Conservation (phyloP, 2,113 vertebrate species). For the Chaetorhynchus papuensis region DNA sequence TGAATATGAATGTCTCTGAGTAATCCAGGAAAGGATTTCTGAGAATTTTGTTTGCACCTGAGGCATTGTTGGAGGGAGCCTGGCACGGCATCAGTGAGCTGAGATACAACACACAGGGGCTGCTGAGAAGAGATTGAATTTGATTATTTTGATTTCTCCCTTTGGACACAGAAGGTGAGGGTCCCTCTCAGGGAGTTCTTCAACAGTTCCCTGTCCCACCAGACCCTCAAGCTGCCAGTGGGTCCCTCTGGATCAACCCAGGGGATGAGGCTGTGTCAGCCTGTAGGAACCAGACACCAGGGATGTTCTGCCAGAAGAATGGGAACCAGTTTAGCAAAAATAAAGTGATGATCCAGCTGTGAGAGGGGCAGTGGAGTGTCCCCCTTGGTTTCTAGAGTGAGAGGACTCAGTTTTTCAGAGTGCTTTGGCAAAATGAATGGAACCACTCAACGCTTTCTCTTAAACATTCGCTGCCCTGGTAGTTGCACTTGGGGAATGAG, state of each 20-base stretch:
- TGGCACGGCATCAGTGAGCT: accelerated
- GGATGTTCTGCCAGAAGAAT: not conserved
- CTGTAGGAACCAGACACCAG: not conserved
- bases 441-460: not conserved
- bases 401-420: not conserved
- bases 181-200: not conserved
- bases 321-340: not conserved
- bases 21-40: constrained; percentile 43
- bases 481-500: not conserved
- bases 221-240: not conserved
- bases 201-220: not conserved
- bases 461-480: not conserved
- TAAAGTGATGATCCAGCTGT: not conserved
- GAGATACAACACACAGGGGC: not conserved
- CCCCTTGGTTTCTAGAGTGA: accelerated
- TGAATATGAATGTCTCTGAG: constrained; percentile 60
- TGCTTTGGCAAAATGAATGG: not conserved
- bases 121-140: not conserved
- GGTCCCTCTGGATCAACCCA: not conserved
- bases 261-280: not conserved
- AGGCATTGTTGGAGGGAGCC: not conserved
- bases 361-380: not conserved
- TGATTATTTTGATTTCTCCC: not conserved
- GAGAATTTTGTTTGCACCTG: constrained; percentile 46
- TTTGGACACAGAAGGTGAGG: not conserved